Conservation (phyloP, 2,113 vertebrate genomes). For the Xenopus laevis region DNA sequence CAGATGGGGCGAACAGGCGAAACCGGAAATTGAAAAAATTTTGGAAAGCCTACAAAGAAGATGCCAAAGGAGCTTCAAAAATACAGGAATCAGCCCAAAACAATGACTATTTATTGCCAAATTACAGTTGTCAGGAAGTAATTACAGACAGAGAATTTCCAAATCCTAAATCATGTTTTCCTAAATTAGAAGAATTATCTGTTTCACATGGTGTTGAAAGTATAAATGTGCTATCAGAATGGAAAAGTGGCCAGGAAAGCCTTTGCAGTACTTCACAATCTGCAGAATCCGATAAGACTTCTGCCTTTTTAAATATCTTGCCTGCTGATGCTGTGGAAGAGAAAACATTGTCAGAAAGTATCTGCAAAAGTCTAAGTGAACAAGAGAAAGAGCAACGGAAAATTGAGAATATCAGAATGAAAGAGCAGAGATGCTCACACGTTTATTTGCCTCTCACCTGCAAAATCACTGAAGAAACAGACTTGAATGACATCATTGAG, state of each 20-base stretch:
- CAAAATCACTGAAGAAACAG: conserved; percentile 84
- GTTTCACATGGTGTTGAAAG: conserved; percentile 34
- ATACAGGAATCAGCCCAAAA: conserved; percentile 45
- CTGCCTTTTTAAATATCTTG: conserved; percentile 64
- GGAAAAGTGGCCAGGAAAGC: conserved; percentile 80
- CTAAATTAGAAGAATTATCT: conserved; percentile 46
- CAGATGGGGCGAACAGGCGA: conserved; percentile 85
- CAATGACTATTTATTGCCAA: conserved; percentile 48
- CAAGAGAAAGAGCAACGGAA: conserved; percentile 77
- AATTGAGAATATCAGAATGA: conserved; percentile 71
- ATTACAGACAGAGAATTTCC: conserved; percentile 31
- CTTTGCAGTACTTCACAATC: conserved; percentile 61
- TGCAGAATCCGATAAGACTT: conserved; percentile 48
- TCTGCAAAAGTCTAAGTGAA: conserved; percentile 56
- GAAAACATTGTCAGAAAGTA: conserved; percentile 53
- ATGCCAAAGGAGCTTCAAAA: conserved; percentile 50
- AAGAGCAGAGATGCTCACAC: conserved; percentile 57
- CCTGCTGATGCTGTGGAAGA: conserved; percentile 68
- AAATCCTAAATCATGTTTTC: conserved; percentile 35
- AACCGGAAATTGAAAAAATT: conserved; percentile 93
- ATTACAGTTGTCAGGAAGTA: conserved; percentile 49
- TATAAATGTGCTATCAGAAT: conserved; percentile 47
- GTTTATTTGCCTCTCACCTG: conserved; percentile 85
- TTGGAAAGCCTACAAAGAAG: conserved; percentile 74
- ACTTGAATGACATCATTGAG: conserved; percentile 79